A percentile compares a stretch with the other conserved stretches of the same genome.
Evolutionary conservation across 1,140 invertebrate species (phyloP).

Genomic region (Goniozus legneri): DNA sequence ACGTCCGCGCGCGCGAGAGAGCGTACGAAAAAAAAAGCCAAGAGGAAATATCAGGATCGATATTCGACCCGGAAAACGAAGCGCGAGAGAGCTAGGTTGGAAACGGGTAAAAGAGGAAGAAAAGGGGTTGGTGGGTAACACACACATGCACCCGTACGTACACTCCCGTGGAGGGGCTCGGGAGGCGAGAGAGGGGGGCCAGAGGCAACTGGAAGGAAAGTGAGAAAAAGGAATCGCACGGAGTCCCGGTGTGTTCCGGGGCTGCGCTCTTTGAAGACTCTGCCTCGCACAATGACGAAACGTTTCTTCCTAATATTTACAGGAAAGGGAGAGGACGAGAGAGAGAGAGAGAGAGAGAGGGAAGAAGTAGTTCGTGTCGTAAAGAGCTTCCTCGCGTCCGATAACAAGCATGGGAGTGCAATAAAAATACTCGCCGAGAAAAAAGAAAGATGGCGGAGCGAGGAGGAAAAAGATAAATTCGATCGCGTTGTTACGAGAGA

Average conservation of each 20-base stretch:
- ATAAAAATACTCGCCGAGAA: too few species aligned
- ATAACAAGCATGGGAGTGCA: too few species aligned
- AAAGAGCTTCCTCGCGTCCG: too few species aligned
- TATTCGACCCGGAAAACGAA: conserved; percentile 35
- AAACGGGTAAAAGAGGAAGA: conserved; percentile 6
- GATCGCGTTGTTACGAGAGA: too few species aligned
- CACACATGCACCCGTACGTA: too few species aligned
- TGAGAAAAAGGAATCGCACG: conserved; percentile 29
- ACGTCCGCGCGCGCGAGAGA: conserved; percentile 26
- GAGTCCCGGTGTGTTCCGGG: conserved; percentile 21
- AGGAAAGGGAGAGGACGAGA: too few species aligned
- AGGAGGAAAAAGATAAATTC: too few species aligned
- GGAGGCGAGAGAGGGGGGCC: not conserved
- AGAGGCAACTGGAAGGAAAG: conserved; percentile 21
- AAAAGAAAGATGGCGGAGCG: too few species aligned
- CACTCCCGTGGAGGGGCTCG: conserved; percentile 9
- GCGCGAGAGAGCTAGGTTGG: conserved; percentile 20
- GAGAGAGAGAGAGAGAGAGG: too few species aligned
- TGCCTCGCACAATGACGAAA: conserved; percentile 28
- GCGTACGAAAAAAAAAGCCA: conserved; percentile 29
- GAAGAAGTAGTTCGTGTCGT: too few species aligned
- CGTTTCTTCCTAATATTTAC: conserved; percentile 27
- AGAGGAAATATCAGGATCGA: conserved; percentile 32
- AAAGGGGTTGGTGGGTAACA: conserved; percentile 2
- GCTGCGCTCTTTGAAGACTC: conserved; percentile 31